Conservation (phyloP, 2,797 vertebrate species). For the Toxotes lorentzi region DNA sequence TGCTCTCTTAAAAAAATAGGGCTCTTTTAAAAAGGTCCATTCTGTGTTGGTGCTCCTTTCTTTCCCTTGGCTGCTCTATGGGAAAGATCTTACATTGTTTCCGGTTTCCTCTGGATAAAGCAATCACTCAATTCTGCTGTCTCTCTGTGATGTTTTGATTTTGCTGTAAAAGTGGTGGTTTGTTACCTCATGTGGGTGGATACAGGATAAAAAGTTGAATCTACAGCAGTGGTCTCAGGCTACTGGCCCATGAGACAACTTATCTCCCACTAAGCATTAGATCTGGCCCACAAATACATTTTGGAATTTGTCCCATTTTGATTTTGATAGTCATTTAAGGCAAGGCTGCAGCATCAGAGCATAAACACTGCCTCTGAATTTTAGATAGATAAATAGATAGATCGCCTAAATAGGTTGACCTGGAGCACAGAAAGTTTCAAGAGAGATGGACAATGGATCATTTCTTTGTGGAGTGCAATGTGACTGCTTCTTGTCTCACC, state of each 20-base stretch:
- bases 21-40: conserved; percentile 19
- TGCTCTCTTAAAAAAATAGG: not conserved
- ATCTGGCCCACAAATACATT: not conserved
- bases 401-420: not conserved
- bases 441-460: not conserved
- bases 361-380: not conserved
- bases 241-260: not conserved
- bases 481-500: not conserved
- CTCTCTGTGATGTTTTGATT: not conserved
- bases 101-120: not conserved
- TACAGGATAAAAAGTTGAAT: not conserved
- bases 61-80: not conserved
- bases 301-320: not conserved
- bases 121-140: not conserved
- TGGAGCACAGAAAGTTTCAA: not conserved
- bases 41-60: not conserved
- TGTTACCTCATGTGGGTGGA: not conserved
- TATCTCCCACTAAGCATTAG: not conserved
- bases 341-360: not conserved
- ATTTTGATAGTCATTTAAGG: not conserved
- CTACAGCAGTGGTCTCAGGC: not conserved
- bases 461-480: not conserved
- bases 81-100: not conserved
- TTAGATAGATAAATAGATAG: too few species aligned
- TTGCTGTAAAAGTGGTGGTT: not conserved